Evolutionary conservation across 2,888 invertebrate species (phyloP).

Genomic region (Odontocolon sp.): DNA sequence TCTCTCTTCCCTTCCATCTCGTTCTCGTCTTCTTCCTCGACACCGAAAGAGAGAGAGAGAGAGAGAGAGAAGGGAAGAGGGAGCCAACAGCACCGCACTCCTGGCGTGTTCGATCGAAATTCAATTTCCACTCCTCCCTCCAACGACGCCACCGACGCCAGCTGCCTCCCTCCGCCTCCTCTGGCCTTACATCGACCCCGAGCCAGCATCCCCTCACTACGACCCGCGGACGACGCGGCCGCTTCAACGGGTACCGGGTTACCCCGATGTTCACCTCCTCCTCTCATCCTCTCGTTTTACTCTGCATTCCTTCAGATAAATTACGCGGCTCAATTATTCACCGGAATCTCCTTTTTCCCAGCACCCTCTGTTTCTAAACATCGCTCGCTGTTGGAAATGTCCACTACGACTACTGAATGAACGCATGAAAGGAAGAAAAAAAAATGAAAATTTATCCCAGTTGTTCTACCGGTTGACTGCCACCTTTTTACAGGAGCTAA

Average conservation of each 20-base stretch:
- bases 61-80: neutral
- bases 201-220: slow-evolving; percentile 37
- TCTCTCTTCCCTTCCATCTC: neutral
- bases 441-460: slow-evolving; percentile 28
- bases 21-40: neutral
- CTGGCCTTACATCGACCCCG: slow-evolving; percentile 45
- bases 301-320: slow-evolving; percentile 78
- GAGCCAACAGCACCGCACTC: slow-evolving; percentile 35
- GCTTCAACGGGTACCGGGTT: slow-evolving; percentile 52
- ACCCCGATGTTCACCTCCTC: slow-evolving; percentile 34
- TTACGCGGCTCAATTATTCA: slow-evolving; percentile 79
- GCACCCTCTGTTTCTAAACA: neutral
- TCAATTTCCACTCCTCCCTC: slow-evolving; percentile 78
- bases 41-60: neutral
- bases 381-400: neutral
- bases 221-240: slow-evolving; percentile 47
- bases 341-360: slow-evolving; percentile 70
- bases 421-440: slow-evolving; percentile 1
- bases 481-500: slow-evolving; percentile 17
- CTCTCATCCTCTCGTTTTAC: slow-evolving; percentile 51
- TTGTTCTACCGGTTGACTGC: slow-evolving; percentile 26
- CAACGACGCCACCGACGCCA: slow-evolving; percentile 62
- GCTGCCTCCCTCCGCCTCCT: slow-evolving; percentile 32
- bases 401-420: neutral
- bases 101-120: slow-evolving; percentile 79